Conservation (phyloP, 2,113 vertebrate species). For the Tenebrosternarchus preto region DNA sequence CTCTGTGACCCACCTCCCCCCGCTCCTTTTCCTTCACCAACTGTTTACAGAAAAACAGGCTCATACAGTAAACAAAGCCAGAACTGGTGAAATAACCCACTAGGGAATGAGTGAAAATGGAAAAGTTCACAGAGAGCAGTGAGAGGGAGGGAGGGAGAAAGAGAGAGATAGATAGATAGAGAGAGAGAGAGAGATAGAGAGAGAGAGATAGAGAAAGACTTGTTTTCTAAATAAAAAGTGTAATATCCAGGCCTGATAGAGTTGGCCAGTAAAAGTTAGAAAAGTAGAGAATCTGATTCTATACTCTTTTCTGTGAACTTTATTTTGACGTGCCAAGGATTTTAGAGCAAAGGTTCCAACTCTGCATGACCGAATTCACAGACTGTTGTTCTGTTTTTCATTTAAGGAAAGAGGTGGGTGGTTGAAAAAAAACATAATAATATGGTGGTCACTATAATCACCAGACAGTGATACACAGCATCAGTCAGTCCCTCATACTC, state of each 20-base stretch:
- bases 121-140: background rate
- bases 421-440: too few species aligned
- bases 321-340: background rate
- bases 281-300: background rate
- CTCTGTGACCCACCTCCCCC: conserved; percentile 10
- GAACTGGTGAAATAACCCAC: background rate
- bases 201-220: background rate
- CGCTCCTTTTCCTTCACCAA: too few species aligned
- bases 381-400: too few species aligned
- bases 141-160: background rate
- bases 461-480: too few species aligned
- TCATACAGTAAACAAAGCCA: background rate
- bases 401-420: too few species aligned
- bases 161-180: too few species aligned
- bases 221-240: too few species aligned
- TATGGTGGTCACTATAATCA: too few species aligned
- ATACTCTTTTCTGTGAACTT: background rate
- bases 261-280: background rate
- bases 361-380: too few species aligned
- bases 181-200: background rate
- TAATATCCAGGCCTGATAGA: background rate
- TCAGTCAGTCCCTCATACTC: too few species aligned
- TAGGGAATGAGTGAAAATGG: background rate
- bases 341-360: background rate
- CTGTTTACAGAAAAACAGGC: background rate